Conservation (phyloP, 2,888 invertebrate species). For the Thalpophila matura region DNA sequence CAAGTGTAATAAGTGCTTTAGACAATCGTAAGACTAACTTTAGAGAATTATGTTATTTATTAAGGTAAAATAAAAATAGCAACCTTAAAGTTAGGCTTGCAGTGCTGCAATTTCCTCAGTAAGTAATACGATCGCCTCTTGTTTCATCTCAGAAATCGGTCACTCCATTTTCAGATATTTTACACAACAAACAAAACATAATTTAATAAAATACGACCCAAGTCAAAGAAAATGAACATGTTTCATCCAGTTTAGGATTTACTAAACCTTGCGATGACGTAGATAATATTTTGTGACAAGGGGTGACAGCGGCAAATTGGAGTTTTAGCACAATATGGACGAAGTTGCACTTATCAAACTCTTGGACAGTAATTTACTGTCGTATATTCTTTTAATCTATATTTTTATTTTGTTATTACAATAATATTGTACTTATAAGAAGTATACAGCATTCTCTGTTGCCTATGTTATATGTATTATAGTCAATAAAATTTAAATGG, state of each 20-base stretch:
- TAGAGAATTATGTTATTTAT: too few species aligned
- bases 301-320: slow-evolving; percentile 56
- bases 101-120: background rate
- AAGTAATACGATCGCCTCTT: too few species aligned
- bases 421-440: too few species aligned
- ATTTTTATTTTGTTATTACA: too few species aligned
- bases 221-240: slow-evolving; percentile 26
- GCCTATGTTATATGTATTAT: too few species aligned
- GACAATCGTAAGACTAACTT: too few species aligned
- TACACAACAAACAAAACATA: background rate
- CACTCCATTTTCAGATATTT: background rate
- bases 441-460: too few species aligned
- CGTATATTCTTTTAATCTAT: too few species aligned
- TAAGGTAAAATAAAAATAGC: background rate
- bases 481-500: too few species aligned
- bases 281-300: slow-evolving; percentile 44
- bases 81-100: background rate
- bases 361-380: slow-evolving; percentile 7
- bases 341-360: slow-evolving; percentile 25
- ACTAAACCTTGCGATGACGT: slow-evolving; percentile 36
- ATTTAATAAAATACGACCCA: background rate
- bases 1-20: too few species aligned
- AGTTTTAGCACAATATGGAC: slow-evolving; percentile 32
- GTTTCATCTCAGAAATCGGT: too few species aligned
- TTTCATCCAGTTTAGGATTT: slow-evolving; percentile 38